These are phyloP conservation scores for Lathronympha strigana DNA, from an alignment of 2,888 invertebrate species.

Conservation along the genomic window DNA sequence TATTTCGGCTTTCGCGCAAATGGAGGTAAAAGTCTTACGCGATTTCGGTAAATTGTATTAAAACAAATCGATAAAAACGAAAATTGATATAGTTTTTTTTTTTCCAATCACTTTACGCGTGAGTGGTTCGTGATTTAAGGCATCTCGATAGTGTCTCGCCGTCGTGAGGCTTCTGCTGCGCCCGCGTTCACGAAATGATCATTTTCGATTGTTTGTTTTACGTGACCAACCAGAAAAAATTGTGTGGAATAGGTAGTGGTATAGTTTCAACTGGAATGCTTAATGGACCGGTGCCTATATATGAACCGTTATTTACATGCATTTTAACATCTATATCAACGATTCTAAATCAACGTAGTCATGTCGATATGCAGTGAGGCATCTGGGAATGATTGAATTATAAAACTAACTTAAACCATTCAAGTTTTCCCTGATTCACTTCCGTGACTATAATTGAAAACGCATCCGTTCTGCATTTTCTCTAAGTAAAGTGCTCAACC, in stretches of 20 bases:
- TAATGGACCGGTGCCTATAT: background rate
- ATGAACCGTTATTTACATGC: background rate
- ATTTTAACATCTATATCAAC: background rate
- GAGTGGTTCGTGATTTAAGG: constrained; percentile 75
- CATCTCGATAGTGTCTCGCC: constrained; percentile 55
- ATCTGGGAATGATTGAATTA: constrained; percentile 42
- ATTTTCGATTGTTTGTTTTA: constrained; percentile 53
- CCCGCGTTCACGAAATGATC: constrained; percentile 53
- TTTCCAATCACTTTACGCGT: constrained; percentile 72
- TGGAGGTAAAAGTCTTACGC: constrained; percentile 67
- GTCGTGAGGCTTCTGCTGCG: constrained; percentile 51
- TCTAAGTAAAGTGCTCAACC: constrained; percentile 38
- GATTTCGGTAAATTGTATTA: constrained; percentile 70
- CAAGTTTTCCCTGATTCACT: constrained; percentile 46
- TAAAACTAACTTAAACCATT: constrained; percentile 46
- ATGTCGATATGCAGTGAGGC: constrained; percentile 12
- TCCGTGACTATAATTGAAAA: constrained; percentile 63
- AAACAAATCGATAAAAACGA: constrained; percentile 67
- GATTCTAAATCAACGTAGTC: too few species aligned
- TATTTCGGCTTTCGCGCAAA: constrained; percentile 62
- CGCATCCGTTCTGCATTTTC: constrained; percentile 58
- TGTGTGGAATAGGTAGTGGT: background rate
- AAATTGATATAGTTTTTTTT: constrained; percentile 62
- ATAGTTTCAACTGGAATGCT: constrained; percentile 1
- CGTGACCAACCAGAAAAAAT: constrained; percentile 28